These are phyloP conservation scores for Dione juno DNA, from an alignment of 2,888 invertebrate genomes.

Conservation along the genomic window DNA sequence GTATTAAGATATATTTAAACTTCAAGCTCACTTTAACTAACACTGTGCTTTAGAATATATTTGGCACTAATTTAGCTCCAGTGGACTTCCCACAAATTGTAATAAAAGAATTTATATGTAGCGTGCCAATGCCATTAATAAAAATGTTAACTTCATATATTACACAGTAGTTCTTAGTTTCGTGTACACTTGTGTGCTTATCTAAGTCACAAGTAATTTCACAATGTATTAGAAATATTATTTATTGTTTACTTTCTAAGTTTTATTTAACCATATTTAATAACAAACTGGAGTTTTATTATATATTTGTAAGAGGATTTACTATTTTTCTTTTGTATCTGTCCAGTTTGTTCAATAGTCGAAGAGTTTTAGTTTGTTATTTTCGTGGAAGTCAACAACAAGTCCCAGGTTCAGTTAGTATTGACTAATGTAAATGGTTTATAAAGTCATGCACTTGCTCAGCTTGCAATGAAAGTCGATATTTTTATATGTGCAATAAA, in stretches of 20 bases:
- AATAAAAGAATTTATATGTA: slow-evolving; percentile 37
- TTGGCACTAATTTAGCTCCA: slow-evolving; percentile 46
- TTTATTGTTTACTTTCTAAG: slow-evolving; percentile 62
- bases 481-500: slow-evolving; percentile 82
- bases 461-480: slow-evolving; percentile 61
- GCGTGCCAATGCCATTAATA: slow-evolving; percentile 42
- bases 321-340: slow-evolving; percentile 24
- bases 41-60: slow-evolving; percentile 58
- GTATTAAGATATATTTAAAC: slow-evolving; percentile 62
- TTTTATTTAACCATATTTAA: slow-evolving; percentile 48
- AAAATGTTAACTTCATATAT: slow-evolving; percentile 23
- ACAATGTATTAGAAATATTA: slow-evolving; percentile 44
- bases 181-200: slow-evolving; percentile 34
- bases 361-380: slow-evolving; percentile 39
- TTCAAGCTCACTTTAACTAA: slow-evolving; percentile 62
- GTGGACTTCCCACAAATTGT: slow-evolving; percentile 16
- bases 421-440: slow-evolving; percentile 39
- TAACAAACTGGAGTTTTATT: slow-evolving; percentile 31
- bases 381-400: neutral
- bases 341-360: slow-evolving; percentile 14
- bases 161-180: slow-evolving; percentile 25
- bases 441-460: slow-evolving; percentile 12
- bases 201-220: slow-evolving; percentile 28
- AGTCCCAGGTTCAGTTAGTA: slow-evolving; percentile 7
- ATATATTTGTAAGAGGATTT: slow-evolving; percentile 25